A percentile compares a stretch with the other conserved stretches of the same genome.
These are phyloP conservation scores for Cyaniris semiargus DNA, from an alignment of 2,888 invertebrate species.

Conservation along the genomic window DNA sequence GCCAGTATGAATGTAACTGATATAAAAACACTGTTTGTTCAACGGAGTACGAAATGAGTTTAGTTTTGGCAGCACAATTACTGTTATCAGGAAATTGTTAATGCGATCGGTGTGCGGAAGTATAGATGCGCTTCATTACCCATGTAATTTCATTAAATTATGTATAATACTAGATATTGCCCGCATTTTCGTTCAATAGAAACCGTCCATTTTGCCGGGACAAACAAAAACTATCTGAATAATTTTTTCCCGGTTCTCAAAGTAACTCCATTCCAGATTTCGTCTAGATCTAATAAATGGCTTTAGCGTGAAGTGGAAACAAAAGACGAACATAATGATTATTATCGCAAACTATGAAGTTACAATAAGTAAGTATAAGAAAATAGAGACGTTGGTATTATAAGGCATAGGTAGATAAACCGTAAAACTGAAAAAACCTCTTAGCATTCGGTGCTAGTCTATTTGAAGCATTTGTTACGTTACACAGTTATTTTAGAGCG, in stretches of 20 bases:
- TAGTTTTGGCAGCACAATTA: slow-evolving; percentile 11
- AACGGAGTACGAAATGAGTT: background rate
- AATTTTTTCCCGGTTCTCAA: too few species aligned
- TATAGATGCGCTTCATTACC: background rate
- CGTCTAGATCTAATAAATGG: too few species aligned
- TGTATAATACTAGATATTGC: background rate
- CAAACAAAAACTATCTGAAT: too few species aligned
- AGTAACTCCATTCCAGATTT: too few species aligned
- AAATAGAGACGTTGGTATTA: too few species aligned
- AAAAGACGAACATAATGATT: too few species aligned
- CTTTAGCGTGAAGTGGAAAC: too few species aligned
- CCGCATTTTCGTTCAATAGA: too few species aligned
- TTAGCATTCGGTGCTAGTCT: background rate
- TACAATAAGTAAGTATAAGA: too few species aligned
- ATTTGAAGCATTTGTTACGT: background rate
- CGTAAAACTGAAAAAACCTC: background rate
- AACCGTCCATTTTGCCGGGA: too few species aligned
- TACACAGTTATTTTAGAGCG: background rate
- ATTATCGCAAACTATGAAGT: too few species aligned
- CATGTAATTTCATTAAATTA: background rate
- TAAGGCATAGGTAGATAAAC: too few species aligned
- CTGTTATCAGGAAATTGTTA: background rate
- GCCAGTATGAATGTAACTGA: background rate
- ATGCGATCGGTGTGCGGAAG: background rate
- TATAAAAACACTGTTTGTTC: background rate